phyloP scores from a whole-genome alignment of 1,140 invertebrate species.

The Aphis craccivora region DNA sequence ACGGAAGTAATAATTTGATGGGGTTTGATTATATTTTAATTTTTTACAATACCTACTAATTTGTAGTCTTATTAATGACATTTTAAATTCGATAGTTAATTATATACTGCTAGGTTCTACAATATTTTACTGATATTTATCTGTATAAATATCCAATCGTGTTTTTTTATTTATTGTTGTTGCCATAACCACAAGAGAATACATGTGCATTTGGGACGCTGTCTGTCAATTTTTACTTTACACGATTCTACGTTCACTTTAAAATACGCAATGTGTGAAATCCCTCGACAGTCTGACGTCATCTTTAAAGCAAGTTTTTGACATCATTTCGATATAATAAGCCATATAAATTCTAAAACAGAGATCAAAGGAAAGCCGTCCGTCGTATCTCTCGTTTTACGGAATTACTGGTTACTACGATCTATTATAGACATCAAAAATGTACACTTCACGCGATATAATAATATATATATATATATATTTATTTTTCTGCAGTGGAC shows the following conservation, averaged over 20 bases:
- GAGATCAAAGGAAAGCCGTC: constrained; percentile 25
- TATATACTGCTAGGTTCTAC: not conserved
- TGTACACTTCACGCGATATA: not conserved
- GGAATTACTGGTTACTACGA: constrained; percentile 18
- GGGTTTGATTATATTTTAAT: not conserved
- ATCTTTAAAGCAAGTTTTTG: constrained; percentile 39
- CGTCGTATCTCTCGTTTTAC: constrained; percentile 39
- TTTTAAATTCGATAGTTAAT: not conserved
- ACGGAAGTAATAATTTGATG: not conserved
- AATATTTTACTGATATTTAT: not conserved
- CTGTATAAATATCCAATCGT: not conserved
- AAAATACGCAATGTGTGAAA: constrained; percentile 33
- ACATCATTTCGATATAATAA: constrained; percentile 47
- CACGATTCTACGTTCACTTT: not conserved
- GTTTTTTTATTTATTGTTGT: not conserved
- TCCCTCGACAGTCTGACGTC: constrained; percentile 39
- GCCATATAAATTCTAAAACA: constrained; percentile 48
- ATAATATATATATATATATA: not conserved
- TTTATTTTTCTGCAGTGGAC: not conserved
- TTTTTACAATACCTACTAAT: not conserved
- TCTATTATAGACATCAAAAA: constrained; percentile 42
- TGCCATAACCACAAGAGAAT: constrained; percentile 5
- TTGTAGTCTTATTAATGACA: not conserved
- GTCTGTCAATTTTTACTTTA: constrained; percentile 39
- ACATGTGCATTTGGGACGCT: not conserved